These are phyloP conservation scores for Epiblema foenella DNA, from an alignment of 2,888 invertebrate species.

Conservation along the genomic window DNA sequence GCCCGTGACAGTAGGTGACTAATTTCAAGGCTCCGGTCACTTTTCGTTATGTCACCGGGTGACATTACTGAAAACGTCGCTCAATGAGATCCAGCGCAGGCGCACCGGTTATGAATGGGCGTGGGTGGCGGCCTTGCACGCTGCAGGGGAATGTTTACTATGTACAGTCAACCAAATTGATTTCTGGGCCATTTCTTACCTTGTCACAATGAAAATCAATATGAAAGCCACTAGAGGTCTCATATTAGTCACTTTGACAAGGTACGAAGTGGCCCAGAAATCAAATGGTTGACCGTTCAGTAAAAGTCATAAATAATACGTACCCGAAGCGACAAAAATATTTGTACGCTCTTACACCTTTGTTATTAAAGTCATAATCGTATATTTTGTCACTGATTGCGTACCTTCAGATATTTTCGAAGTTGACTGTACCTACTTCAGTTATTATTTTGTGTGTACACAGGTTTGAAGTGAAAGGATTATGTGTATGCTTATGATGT, in stretches of 20 bases:
- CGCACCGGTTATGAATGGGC: constrained; percentile 35
- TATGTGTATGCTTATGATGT: not conserved
- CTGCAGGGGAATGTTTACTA: constrained; percentile 6
- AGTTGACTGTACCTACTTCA: not conserved
- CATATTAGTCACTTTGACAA: no score
- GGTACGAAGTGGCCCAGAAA: no score
- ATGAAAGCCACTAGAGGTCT: no score
- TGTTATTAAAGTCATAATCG: no score
- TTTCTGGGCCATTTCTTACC: no score
- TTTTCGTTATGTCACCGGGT: constrained; percentile 16
- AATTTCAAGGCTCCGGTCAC: constrained; percentile 14
- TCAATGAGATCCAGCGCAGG: constrained; percentile 41
- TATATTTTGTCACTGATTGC: no score
- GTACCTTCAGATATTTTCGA: no score
- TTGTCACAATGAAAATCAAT: no score
- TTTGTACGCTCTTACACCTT: no score
- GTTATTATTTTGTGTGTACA: not conserved
- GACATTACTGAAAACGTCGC: constrained; percentile 30
- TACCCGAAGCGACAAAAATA: no score
- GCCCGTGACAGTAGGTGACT: not conserved
- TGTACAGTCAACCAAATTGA: constrained; percentile 10
- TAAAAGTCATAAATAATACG: no score
- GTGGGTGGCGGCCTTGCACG: constrained; percentile 39
- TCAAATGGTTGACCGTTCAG: no score
- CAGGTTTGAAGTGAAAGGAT: not conserved